phyloP scores from a whole-genome alignment of 2,888 invertebrate species.

The Scaptomyza flava region DNA sequence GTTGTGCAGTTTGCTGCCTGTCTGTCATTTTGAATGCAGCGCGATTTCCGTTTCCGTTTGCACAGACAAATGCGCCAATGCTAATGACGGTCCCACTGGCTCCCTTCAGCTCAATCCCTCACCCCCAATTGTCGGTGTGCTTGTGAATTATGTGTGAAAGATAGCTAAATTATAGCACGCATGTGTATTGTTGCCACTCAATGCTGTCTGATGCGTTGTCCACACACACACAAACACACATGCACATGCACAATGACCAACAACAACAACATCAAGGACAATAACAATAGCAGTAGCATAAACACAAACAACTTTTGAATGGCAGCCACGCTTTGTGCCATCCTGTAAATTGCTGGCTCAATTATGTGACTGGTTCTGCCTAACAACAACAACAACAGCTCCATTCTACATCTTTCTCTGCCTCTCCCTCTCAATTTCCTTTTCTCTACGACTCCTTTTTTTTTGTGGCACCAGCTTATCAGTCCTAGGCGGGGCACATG shows the following conservation, averaged over 20 bases:
- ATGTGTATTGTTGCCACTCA: conserved; percentile 66
- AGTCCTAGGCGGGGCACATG: conserved; percentile 45
- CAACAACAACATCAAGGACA: conserved; percentile 34
- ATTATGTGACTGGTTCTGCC: conserved; percentile 53
- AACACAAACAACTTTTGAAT: conserved; percentile 59
- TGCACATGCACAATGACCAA: conserved; percentile 12
- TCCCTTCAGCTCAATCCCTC: not conserved
- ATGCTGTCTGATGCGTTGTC: conserved; percentile 33
- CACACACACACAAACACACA: conserved; percentile 10
- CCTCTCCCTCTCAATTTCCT: not conserved
- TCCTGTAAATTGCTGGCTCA: conserved; percentile 65
- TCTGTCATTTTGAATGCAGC: conserved; percentile 64
- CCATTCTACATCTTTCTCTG: not conserved
- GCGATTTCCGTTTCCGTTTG: conserved; percentile 66
- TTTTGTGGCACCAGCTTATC: conserved; percentile 52
- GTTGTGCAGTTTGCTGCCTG: conserved; percentile 42
- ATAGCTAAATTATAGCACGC: conserved; percentile 74
- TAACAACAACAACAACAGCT: not conserved
- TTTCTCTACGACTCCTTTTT: conserved; percentile 4
- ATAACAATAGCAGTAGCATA: conserved; percentile 20
- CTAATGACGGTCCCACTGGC: conserved; percentile 42
- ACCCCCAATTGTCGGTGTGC: conserved; percentile 5
- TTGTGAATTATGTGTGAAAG: conserved; percentile 73
- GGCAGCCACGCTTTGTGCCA: conserved; percentile 49
- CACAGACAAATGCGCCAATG: conserved; percentile 45